Evolutionary conservation across 2,113 vertebrate species (phyloP), one percentile per base, ranked within the genome.

Genomic region (Hemibagrus wyckioides): DNA sequence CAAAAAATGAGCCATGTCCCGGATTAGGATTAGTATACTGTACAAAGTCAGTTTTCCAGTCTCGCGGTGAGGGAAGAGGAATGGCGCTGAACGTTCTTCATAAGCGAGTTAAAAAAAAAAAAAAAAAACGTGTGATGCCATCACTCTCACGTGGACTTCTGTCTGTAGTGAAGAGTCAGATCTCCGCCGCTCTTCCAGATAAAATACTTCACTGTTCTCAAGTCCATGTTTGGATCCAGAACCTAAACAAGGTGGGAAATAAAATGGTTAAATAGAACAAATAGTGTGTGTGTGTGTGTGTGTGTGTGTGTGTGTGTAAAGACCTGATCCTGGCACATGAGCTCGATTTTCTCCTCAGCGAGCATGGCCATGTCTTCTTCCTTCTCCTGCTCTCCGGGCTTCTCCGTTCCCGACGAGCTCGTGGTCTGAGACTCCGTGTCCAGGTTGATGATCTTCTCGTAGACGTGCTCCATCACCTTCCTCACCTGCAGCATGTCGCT

Each of bases 401-500:
- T 99, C 17, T 99, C 98, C 1, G 98, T 99, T 89, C 97, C 97
- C n/a, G 98, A 98, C 91, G 90, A 97, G 94, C 97, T 97, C 10
- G 97, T 98, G 86, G 97, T 97, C 94, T 99, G 98, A 10, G 98
- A 99, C 91, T 99, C 98, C 0, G 97, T 99, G 93, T 99, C 98
- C 91, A 99, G 91, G 92, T 98, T 99, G 41, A 99, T 99, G 90
- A 99, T 99, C 93, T 99, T 99, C 95, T 99, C 98, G 52, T 99
- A 99, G 3, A 99, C 98, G 0, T 99, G 98, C 77, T 99, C 98
- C 98, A 99, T 99, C 90, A 99, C 98, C 85, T 99, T 99, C 65
- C 98, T 95, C 89, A 99, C 98, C 89, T 99, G 98, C 6, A 99
- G 97, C 98, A 99, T 99, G 93, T 99, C 98, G 57, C 98, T 99